Base-by-base conservation (phyloP, 2,113 vertebrate genomes). In the Fulmarus glacialis region DNA sequence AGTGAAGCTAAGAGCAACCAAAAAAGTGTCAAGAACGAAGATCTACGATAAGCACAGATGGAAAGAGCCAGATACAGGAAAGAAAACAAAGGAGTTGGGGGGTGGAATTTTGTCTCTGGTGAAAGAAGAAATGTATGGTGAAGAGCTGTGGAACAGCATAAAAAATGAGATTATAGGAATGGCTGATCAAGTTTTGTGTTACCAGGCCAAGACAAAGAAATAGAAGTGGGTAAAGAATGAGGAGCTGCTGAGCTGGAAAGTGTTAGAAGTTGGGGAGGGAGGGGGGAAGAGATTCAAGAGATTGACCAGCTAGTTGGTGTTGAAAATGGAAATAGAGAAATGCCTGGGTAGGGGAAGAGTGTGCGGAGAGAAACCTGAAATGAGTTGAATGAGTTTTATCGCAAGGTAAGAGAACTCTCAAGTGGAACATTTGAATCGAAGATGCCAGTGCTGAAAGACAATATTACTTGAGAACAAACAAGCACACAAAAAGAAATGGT, bases 1-100 rank as follows among this genome's bases (percentile, higher is more conserved):
- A 17, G 56, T 5, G 21, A 52, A 42, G 82, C 60, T 17, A 7
- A 52, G 40, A 85, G 89, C 81, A 91, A 95, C 97, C 97, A 96
- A 96, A 48, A 96, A 97, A 96, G 84, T 96, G 94, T 96, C 96
- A 94, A 47, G 89, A 72, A 23, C 1, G n/a, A 96, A 97, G 96
- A 97, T 97, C 87, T 96, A 96, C 8, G 90, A 74, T 71, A 82
- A 95, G 94, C 64, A 94, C 96, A 96, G 97, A 96, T 96, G 96
- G 94, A 52, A 95, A 56, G 96, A 94, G 93, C 87, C 96, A 94
- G 91, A 96, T 94, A 58, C 26, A 84, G 89, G 75, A 48, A 59
- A 36, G 77, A 42, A 94, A 67, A 93, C 93, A 96, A 95, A 94
- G 84, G 52, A 67, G 52, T 6, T 36, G 30, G 66, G 58, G 75